These are phyloP conservation scores for Sesia bembeciformis DNA, from an alignment of 2,888 invertebrate genomes.

Conservation along the genomic window DNA sequence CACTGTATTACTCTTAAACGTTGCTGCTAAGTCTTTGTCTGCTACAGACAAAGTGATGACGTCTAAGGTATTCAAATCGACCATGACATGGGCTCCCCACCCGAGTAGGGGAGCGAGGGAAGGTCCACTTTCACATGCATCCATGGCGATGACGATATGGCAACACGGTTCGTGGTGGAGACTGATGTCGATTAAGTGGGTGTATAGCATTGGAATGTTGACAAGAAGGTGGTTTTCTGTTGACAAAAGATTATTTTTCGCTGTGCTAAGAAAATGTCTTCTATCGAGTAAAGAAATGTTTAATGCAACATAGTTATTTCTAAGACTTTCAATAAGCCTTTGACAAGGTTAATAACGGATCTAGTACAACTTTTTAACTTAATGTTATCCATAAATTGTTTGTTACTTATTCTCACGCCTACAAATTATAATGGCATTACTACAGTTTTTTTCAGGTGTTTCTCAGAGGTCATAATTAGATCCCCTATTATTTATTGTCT, in stretches of 20 bases:
- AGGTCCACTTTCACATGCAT: conserved; percentile 69
- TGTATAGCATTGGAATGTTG: conserved; percentile 87
- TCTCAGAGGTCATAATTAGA: too few relatives aligned
- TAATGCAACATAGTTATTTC: too few relatives aligned
- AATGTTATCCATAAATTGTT: too few relatives aligned
- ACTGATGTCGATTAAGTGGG: conserved; percentile 89
- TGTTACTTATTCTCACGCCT: too few relatives aligned
- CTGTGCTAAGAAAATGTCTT: too few relatives aligned
- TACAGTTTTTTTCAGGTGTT: too few relatives aligned
- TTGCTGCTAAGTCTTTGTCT: conserved; percentile 78
- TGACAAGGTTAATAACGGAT: too few relatives aligned
- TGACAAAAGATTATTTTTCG: neutral
- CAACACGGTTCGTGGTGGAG: conserved; percentile 88
- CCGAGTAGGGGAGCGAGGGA: conserved; percentile 80
- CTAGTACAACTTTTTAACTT: too few relatives aligned
- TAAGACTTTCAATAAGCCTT: too few relatives aligned
- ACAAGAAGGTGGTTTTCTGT: conserved; percentile 87
- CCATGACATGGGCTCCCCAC: conserved; percentile 66
- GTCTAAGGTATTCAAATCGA: conserved; percentile 82
- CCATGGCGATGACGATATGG: conserved; percentile 81
- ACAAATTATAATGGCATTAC: too few relatives aligned
- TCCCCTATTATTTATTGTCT: too few relatives aligned
- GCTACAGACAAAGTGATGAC: conserved; percentile 79
- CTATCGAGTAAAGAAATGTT: too few relatives aligned
- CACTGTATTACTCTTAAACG: conserved; percentile 79